These are phyloP conservation scores for Anguilla rostrata DNA, from an alignment of 2,113 vertebrate genomes.

Conservation along the genomic window DNA sequence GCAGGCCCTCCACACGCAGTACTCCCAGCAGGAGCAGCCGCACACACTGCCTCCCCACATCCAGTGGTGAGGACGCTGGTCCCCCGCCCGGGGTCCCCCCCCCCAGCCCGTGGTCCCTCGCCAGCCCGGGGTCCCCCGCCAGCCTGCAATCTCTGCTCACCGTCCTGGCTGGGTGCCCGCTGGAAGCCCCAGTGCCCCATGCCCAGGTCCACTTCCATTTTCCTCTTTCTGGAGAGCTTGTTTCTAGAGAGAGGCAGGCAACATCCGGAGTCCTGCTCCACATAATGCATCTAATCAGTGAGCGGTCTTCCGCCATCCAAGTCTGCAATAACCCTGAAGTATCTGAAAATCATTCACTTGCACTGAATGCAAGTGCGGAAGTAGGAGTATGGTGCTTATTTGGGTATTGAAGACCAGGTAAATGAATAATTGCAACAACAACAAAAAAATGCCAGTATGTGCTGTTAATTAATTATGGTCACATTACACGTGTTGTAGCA, in stretches of 20 bases:
- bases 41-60: constrained; percentile 63
- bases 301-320: neutral
- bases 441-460: neutral
- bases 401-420: neutral
- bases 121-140: too few species aligned
- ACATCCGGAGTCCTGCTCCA: neutral
- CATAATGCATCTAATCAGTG: neutral
- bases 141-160: neutral
- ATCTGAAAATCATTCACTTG: neutral
- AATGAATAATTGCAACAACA: neutral
- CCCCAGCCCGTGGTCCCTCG: too few species aligned
- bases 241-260: neutral
- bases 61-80: constrained; percentile 65
- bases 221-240: neutral
- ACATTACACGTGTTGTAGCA: neutral
- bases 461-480: neutral
- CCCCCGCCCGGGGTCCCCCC: neutral
- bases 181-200: neutral
- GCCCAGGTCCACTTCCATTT: neutral
- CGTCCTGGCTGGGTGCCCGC: neutral
- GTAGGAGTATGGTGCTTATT: neutral
- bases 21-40: constrained; percentile 53
- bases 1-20: constrained; percentile 78
- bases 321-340: neutral
- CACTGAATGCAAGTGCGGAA: neutral